Evolutionary conservation across 2,113 vertebrate species (phyloP).

Genomic region (Panthera uncia): DNA sequence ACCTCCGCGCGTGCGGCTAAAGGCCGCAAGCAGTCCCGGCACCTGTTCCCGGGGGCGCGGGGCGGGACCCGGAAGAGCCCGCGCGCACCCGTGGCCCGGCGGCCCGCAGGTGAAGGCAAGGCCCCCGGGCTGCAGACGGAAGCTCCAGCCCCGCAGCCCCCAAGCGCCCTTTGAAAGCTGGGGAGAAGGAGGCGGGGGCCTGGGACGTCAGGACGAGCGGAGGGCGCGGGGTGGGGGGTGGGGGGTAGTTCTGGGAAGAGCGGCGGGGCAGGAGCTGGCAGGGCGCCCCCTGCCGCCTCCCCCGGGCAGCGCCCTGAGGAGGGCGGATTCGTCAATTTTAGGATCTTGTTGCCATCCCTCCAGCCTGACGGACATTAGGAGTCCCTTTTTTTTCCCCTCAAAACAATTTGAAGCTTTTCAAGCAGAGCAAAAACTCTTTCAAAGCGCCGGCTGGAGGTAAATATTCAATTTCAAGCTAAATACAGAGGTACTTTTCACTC

Average conservation of each 20-base stretch:
- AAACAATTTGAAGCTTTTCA: slow-evolving; percentile 1
- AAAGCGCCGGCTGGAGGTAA: not conserved
- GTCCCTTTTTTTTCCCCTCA: not conserved
- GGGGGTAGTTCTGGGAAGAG: not conserved
- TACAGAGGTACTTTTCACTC: not conserved
- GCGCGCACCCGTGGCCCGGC: fast-evolving
- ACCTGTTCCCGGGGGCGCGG: not conserved
- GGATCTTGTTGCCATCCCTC: fast-evolving
- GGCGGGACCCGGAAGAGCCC: not conserved
- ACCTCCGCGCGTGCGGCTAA: not conserved
- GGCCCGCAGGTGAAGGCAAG: not conserved
- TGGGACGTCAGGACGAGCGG: not conserved
- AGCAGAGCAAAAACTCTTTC: not conserved
- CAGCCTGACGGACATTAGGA: not conserved
- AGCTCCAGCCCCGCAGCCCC: not conserved
- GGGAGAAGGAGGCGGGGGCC: not conserved
- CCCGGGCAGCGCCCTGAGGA: fast-evolving
- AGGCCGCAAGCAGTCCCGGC: not conserved
- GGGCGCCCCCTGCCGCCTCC: slow-evolving; percentile 42
- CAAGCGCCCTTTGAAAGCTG: not conserved
- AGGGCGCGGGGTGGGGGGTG: not conserved
- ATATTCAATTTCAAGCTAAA: not conserved
- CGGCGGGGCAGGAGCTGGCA: not conserved
- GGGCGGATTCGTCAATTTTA: fast-evolving
- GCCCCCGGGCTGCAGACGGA: fast-evolving